A percentile compares a stretch with the other conserved stretches of the same genome.
phyloP scores from a whole-genome alignment of 2,113 vertebrate genomes.

The Nesoenas mayeri region DNA sequence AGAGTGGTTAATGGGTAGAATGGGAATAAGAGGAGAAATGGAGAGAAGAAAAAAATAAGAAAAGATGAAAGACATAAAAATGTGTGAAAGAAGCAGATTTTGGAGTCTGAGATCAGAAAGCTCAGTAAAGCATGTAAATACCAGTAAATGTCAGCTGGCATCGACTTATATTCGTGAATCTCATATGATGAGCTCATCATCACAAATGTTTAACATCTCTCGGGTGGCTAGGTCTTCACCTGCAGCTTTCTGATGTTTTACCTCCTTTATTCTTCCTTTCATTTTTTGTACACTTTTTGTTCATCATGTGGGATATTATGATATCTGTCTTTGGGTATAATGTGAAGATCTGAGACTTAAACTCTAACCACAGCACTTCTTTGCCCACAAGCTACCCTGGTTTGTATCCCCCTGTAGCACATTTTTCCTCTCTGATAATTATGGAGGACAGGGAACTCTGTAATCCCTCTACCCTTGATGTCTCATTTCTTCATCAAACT shows the following conservation, averaged over 20 bases:
- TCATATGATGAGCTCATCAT: not conserved
- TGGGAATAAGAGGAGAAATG: not conserved
- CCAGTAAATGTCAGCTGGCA: constrained; percentile 40
- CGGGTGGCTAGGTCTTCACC: not conserved
- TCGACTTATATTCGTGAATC: not conserved
- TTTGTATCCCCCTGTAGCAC: not conserved
- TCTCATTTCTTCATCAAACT: constrained; percentile 35
- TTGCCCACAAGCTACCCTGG: not conserved
- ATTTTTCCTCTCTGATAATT: constrained; percentile 19
- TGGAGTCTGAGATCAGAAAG: not conserved
- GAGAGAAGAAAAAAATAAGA: not conserved
- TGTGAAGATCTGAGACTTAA: not conserved
- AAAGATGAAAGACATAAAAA: not conserved
- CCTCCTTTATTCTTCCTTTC: not conserved
- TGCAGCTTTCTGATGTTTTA: not conserved
- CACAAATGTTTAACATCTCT: not conserved
- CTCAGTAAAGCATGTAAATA: constrained; percentile 27
- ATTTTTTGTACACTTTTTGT: not conserved
- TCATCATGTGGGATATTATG: not conserved
- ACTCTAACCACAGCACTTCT: not conserved
- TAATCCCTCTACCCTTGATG: not conserved
- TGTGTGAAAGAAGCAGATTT: not conserved
- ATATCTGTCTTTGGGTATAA: not conserved
- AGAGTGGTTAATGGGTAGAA: not conserved
- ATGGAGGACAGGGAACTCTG: not conserved